Base-by-base conservation (phyloP, 2,888 invertebrate species). In the Hyppa rectilinea region DNA sequence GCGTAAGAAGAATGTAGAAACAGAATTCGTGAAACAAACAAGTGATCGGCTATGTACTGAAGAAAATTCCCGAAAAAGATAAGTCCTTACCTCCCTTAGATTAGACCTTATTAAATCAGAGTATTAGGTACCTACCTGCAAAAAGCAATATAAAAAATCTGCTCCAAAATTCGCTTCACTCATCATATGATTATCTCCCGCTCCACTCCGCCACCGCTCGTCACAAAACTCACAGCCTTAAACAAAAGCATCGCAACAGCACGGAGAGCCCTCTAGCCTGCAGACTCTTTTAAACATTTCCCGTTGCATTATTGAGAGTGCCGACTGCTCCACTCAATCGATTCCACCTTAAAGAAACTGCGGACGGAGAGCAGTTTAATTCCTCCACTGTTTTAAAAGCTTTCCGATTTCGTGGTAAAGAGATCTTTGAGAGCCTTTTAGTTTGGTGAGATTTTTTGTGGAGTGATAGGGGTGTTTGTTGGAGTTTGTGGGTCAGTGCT, bases 211-310 rank as follows among this genome's bases (percentile, higher is more conserved):
- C 66, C 4, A 7, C 34, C 31, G 31, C 58, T 43, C 49, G 43
- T 50, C 60, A 78, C 79, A 23, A 47, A 45, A 31, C 7, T 6
- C 10, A n/a, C 4, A 43, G 7, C 76, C 58, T 84, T 83, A 78
- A 86, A 87, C 84, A 89, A 84, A 87, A 87, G 85, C 86, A 84
- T 84, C 83, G 87, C 85, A 87, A 83, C 87, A 81, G 81, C 81
- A 85, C 83, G 64, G 60, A 67, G 75, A 80, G 69, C 82, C 78
- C 81, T 81, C 84, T 81, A 78, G 67, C 83, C 84, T 85, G 75
- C 82, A 86, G 87, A 87, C 85, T 87, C 88, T 90, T 91, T 92
- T 88, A 89, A 90, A 88, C 89, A 91, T 90, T 91, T 89, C 83
- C 86, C 85, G 84, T 65, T 84, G 85, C 84, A 85, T 85, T 84